Conservation (phyloP, 2,888 invertebrate species). For the Trachelus tabidus region DNA sequence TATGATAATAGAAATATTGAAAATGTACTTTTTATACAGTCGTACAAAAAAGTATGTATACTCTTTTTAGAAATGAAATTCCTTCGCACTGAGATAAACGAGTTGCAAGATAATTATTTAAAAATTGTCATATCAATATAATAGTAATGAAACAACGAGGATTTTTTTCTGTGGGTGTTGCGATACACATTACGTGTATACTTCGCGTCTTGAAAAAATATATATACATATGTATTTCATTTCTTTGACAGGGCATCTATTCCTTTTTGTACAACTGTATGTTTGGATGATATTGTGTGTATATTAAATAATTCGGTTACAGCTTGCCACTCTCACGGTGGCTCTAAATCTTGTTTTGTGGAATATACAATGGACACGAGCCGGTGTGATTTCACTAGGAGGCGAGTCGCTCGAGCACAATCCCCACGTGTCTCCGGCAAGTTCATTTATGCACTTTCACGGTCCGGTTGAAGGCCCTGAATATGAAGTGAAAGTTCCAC, state of each 20-base stretch:
- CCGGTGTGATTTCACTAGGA: slow-evolving; percentile 24
- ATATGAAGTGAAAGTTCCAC: slow-evolving; percentile 59
- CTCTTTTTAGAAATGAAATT: background rate
- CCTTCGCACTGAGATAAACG: background rate
- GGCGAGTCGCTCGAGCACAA: slow-evolving; percentile 23
- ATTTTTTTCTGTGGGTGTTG: background rate
- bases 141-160: background rate
- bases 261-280: background rate
- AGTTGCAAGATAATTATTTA: background rate
- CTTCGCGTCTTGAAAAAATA: background rate
- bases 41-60: background rate
- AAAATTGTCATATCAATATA: background rate
- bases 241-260: background rate
- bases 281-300: background rate
- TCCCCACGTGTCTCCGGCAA: slow-evolving; percentile 48
- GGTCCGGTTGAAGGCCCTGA: slow-evolving; percentile 61
- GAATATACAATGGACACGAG: slow-evolving; percentile 5
- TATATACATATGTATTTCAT: background rate
- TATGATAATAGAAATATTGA: background rate
- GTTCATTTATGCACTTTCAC: slow-evolving; percentile 59
- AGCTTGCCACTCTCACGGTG: background rate
- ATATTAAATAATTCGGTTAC: background rate
- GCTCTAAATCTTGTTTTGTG: background rate
- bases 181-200: background rate
- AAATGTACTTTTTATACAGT: background rate